A percentile compares a stretch with the other conserved stretches of the same genome.
phyloP scores from a whole-genome alignment of 2,113 vertebrate genomes.

The Mesitornis unicolor region DNA sequence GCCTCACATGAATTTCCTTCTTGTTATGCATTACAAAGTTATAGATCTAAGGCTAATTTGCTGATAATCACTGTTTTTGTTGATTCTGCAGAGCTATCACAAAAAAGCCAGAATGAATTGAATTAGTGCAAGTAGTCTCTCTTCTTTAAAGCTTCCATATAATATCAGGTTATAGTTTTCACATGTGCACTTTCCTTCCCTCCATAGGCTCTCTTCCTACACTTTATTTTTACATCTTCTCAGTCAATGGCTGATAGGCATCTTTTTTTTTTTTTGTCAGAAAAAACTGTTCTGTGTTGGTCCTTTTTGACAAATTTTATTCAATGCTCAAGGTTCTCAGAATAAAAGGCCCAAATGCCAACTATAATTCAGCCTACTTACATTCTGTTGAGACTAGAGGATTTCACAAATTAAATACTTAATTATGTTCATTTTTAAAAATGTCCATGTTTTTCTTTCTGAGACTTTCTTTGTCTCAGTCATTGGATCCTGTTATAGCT shows the following conservation, averaged over 20 bases:
- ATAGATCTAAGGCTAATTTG: neutral
- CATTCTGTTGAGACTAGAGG: neutral
- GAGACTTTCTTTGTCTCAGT: neutral
- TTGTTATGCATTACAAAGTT: fast-evolving
- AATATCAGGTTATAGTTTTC: neutral
- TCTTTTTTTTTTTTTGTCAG: neutral
- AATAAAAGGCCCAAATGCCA: neutral
- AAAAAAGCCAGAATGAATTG: neutral
- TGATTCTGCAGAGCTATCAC: neutral
- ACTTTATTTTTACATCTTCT: neutral
- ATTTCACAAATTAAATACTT: neutral
- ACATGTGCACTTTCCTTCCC: neutral
- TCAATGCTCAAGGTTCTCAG: neutral
- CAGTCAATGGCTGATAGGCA: fast-evolving
- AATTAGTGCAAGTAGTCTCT: neutral
- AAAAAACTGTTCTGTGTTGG: neutral
- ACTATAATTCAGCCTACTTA: neutral
- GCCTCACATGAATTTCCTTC: neutral
- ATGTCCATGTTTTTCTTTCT: neutral
- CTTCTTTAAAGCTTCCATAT: neutral
- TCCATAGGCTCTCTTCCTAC: neutral
- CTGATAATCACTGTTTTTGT: neutral
- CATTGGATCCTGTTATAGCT: neutral
- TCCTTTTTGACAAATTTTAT: neutral
- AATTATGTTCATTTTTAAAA: neutral